Percentiles rank a stretch among this genome's conserved stretches.
Evolutionary conservation across 2,797 vertebrate genomes (phyloP).

Genomic region (Toxotes lorentzi): DNA sequence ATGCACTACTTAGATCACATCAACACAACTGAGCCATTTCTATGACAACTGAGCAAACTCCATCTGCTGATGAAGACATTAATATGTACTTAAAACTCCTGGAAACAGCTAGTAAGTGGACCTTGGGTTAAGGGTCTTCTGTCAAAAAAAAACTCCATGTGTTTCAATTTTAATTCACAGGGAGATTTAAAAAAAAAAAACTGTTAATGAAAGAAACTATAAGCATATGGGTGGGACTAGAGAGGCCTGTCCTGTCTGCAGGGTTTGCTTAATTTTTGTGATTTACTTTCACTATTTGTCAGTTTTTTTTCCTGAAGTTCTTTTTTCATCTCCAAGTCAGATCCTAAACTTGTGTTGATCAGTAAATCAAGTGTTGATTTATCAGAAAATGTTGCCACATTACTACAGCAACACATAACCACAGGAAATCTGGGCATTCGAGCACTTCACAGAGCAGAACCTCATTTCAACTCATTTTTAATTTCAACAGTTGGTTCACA

Average conservation of each 20-base stretch:
- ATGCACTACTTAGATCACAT: background rate
- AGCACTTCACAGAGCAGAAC: constrained; percentile 16
- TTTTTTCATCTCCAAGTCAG: background rate
- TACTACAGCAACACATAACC: constrained; percentile 7
- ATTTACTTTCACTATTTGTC: background rate
- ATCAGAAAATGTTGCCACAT: constrained; percentile 1
- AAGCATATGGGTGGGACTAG: background rate
- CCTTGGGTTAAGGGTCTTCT: too few relatives aligned
- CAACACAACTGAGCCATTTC: background rate
- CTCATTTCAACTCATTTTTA: background rate
- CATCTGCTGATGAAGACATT: background rate
- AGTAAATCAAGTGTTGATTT: background rate
- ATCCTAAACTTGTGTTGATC: constrained; percentile 1
- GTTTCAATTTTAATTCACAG: background rate
- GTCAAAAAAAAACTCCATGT: background rate
- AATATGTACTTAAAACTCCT: background rate
- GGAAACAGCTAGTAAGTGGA: background rate
- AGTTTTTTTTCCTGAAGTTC: background rate
- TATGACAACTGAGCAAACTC: constrained; percentile 3
- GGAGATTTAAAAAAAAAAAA: too few relatives aligned
- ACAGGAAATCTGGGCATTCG: constrained; percentile 6
- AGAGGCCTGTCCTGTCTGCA: background rate
- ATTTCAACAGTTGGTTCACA: constrained; percentile 44
- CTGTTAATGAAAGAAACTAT: background rate
- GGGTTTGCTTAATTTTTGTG: background rate